A percentile compares a stretch with the other conserved stretches of the same genome.
These are phyloP conservation scores for Drosophila sturtevanti DNA, from an alignment of 1,140 invertebrate species.

Conservation along the genomic window DNA sequence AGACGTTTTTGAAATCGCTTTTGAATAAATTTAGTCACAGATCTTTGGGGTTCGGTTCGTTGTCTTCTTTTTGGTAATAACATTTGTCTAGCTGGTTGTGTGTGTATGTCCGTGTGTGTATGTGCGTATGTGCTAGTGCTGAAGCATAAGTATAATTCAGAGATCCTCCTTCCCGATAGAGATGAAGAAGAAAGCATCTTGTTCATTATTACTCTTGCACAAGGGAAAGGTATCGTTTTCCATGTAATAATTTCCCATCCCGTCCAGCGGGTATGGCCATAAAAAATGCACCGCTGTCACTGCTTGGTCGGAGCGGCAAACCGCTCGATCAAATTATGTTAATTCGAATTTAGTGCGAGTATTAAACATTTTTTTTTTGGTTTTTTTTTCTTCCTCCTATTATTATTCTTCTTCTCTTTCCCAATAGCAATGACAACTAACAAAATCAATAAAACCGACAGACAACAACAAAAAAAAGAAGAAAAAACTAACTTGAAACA, in stretches of 20 bases:
- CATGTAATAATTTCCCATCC: constrained; percentile 73
- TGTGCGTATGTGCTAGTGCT: constrained; percentile 11
- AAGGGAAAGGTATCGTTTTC: constrained; percentile 74
- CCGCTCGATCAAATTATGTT: constrained; percentile 79
- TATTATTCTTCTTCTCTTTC: neutral
- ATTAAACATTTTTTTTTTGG: neutral
- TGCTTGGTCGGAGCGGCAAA: constrained; percentile 48
- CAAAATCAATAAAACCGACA: neutral
- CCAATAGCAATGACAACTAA: neutral
- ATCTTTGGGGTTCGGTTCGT: constrained; percentile 58
- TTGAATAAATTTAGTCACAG: constrained; percentile 81
- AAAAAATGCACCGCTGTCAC: constrained; percentile 71
- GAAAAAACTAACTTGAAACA: neutral
- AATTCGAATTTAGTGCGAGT: constrained; percentile 72
- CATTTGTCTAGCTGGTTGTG: constrained; percentile 69
- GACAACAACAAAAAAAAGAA: neutral
- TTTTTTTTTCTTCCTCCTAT: neutral
- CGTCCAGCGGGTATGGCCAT: constrained; percentile 50
- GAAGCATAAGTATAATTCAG: constrained; percentile 46
- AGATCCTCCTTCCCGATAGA: constrained; percentile 70
- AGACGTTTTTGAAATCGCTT: constrained; percentile 72
- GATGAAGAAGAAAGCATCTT: constrained; percentile 71
- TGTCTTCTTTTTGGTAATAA: constrained; percentile 73
- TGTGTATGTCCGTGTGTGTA: constrained; percentile 18
- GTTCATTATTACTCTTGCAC: constrained; percentile 55